phyloP scores from a whole-genome alignment of 2,113 vertebrate species.

The Psammodynastes pulverulentus region DNA sequence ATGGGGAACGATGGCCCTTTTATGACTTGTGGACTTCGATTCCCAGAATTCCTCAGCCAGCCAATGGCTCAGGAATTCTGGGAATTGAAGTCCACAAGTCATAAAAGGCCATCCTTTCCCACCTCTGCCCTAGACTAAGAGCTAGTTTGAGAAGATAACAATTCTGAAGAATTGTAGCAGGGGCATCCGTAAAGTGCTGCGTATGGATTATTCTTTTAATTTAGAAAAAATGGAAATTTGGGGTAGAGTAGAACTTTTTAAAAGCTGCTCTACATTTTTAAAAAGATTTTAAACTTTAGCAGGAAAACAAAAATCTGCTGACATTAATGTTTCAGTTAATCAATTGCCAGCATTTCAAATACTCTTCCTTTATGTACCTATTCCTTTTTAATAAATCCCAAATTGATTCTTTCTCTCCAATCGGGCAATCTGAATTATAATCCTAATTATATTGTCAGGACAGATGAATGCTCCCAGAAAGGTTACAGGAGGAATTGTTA shows the following conservation, averaged over 20 bases:
- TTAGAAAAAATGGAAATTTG: not conserved
- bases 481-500: constrained; percentile 1
- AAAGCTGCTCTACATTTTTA: not conserved
- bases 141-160: not conserved
- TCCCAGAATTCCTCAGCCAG: too few relatives aligned
- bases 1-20: too few relatives aligned
- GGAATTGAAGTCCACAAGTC: too few relatives aligned
- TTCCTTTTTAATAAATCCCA: constrained; percentile 22
- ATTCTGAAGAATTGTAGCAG: not conserved
- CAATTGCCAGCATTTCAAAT: not conserved
- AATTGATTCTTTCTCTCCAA: constrained; percentile 7
- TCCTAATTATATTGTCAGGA: constrained; percentile 26
- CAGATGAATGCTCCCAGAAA: constrained; percentile 4
- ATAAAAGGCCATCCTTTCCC: too few relatives aligned
- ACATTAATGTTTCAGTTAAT: not conserved
- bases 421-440: not conserved
- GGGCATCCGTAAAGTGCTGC: not conserved
- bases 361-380: not conserved
- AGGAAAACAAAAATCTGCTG: not conserved
- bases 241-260: not conserved
- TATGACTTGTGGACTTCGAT: too few relatives aligned
- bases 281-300: not conserved
- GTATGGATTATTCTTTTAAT: not conserved
- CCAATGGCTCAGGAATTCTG: too few relatives aligned
- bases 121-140: not conserved